Base-by-base conservation (phyloP, 2,113 vertebrate species). In the Corythoichthys haematopterus region DNA sequence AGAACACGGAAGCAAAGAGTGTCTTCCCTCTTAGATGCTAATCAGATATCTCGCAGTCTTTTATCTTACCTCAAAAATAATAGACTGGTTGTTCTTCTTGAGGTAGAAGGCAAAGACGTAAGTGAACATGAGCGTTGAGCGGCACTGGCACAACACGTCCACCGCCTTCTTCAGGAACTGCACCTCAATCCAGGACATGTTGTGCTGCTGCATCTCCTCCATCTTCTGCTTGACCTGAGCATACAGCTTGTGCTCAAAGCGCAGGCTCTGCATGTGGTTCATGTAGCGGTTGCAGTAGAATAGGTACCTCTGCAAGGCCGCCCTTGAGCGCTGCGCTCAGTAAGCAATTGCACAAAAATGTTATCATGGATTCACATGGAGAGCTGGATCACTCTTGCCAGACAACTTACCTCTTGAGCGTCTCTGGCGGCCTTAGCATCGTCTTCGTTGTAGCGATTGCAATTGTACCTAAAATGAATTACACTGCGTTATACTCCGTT, bases 41-140 rank as follows among this genome's bases (percentile, higher is more conserved):
- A 58, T 58, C 16, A 10, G 28, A 57, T 12, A 33, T 12, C 28
- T 33, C 1, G 52, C 20, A 3, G 8, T 10, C 16, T 57, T 28
- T 36, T 9, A 35, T 33, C 59, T 20, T 92, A 98, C 97, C 97
- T 99, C 97, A 90, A 99, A 99, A 91, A 99, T 99, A 92, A 99
- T 99, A 90, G 97, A 99, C 93, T 99, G 97, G 93, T 99, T 99
- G 94, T 99, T 99, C 95, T 99, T 99, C 94, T 97, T 98, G 96
- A 99, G 97, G 97, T 99, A 99, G 96, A 98, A 99, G 87, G 97
- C 97, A 91, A 99, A 99, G 91, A 99, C 97, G 69, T 99, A 99
- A 86, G 97, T 99, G 94, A 98, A 99, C 97, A 99, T 99, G 90
- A 99, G 96, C 57, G 97, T 99, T 91, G 97, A 96, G 88, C 97